phyloP scores from a whole-genome alignment of 2,113 vertebrate species.

The Formicarius rufipectus region DNA sequence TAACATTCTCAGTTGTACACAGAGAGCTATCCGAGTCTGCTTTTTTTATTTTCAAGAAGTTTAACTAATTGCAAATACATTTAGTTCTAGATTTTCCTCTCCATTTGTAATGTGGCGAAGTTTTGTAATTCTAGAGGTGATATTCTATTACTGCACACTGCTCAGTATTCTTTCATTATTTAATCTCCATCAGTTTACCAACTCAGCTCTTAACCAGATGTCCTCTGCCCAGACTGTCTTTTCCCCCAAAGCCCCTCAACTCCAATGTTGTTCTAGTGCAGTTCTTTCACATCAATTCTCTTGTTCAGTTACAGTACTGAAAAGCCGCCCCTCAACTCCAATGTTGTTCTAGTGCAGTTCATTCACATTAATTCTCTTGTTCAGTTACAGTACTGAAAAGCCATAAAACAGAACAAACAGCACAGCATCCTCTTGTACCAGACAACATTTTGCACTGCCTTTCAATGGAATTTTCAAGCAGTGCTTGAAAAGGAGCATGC shows the following conservation, averaged over 20 bases:
- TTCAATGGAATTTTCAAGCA: neutral
- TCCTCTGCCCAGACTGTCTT: neutral
- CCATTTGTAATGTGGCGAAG: neutral
- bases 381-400: neutral
- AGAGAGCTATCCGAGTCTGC: neutral
- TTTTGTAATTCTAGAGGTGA: neutral
- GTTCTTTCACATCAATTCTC: neutral
- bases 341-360: neutral
- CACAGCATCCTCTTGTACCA: neutral
- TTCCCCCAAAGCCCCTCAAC: neutral
- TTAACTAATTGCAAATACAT: neutral
- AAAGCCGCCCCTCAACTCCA: neutral
- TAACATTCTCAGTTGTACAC: rapidly evolving
- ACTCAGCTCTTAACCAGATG: neutral
- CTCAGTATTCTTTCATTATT: neutral
- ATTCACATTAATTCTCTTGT: neutral
- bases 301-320: neutral
- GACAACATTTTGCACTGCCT: neutral
- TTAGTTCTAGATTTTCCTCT: neutral
- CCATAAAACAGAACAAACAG: neutral
- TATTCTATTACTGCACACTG: neutral
- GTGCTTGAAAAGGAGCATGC: neutral
- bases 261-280: neutral
- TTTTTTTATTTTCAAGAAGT: neutral
- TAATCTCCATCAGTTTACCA: neutral